Evolutionary conservation across 2,888 invertebrate genomes (phyloP).

Genomic region (Automeris io): DNA sequence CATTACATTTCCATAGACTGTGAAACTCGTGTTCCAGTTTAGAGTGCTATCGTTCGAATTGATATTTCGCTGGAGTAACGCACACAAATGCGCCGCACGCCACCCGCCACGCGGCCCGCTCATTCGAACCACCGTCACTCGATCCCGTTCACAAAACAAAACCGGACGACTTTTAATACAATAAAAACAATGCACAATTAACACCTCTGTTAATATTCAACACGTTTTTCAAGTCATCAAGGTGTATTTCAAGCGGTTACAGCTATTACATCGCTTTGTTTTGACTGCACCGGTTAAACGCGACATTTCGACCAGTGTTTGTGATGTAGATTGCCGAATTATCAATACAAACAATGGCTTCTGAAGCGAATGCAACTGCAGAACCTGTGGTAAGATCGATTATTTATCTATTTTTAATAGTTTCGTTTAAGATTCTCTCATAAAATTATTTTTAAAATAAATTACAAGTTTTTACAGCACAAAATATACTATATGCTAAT

Average conservation of each 20-base stretch:
- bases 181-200: constrained; percentile 8
- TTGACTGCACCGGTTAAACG: background rate
- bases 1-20: too few species aligned
- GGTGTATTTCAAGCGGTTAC: background rate
- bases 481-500: too few species aligned
- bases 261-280: background rate
- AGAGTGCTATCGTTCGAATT: too few species aligned
- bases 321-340: constrained; percentile 18
- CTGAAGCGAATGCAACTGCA: constrained; percentile 50
- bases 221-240: background rate
- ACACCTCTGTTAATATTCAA: background rate
- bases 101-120: constrained; percentile 39
- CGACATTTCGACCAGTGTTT: constrained; percentile 15
- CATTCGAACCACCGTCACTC: constrained; percentile 59
- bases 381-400: constrained; percentile 47
- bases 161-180: constrained; percentile 62
- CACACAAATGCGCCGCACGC: constrained; percentile 60
- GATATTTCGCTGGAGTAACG: constrained; percentile 21
- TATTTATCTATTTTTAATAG: too few species aligned
- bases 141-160: constrained; percentile 70
- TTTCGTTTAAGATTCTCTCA: too few species aligned
- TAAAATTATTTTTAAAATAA: too few species aligned
- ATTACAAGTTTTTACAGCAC: too few species aligned
- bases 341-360: constrained; percentile 36
- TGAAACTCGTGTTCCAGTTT: background rate